Evolutionary conservation across 2,113 vertebrate species (phyloP).

Genomic region (Rousettus leschenaultii): DNA sequence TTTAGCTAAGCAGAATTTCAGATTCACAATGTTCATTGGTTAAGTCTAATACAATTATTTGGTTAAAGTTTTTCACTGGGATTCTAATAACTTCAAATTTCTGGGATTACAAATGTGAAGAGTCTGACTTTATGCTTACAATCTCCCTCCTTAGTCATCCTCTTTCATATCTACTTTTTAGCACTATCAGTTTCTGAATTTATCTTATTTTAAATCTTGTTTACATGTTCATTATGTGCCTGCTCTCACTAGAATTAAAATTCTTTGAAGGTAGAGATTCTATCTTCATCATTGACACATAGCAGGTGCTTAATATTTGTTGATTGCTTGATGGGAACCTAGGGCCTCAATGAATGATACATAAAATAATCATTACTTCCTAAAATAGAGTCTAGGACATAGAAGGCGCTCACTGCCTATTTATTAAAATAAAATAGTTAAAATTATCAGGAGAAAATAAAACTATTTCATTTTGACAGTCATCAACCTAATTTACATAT

Average conservation of each 20-base stretch:
- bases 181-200: neutral
- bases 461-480: neutral
- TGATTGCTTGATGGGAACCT: neutral
- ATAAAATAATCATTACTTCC: neutral
- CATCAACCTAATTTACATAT: too few relatives aligned
- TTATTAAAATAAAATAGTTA: neutral
- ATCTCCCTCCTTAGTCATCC: neutral
- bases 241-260: neutral
- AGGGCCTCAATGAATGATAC: neutral
- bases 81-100: neutral
- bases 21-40: neutral
- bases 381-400: neutral
- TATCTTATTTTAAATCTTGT: neutral
- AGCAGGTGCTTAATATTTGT: accelerated
- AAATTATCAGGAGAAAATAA: neutral
- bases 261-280: neutral
- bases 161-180: neutral
- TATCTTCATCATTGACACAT: neutral
- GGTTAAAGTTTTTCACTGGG: neutral
- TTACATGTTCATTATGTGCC: neutral
- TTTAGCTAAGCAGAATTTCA: neutral
- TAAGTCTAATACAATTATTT: neutral
- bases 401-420: neutral
- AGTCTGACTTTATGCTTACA: neutral
- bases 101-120: too few relatives aligned